These are phyloP conservation scores for Phalanger gymnotis DNA, from an alignment of 2,797 vertebrate genomes.

Conservation along the genomic window DNA sequence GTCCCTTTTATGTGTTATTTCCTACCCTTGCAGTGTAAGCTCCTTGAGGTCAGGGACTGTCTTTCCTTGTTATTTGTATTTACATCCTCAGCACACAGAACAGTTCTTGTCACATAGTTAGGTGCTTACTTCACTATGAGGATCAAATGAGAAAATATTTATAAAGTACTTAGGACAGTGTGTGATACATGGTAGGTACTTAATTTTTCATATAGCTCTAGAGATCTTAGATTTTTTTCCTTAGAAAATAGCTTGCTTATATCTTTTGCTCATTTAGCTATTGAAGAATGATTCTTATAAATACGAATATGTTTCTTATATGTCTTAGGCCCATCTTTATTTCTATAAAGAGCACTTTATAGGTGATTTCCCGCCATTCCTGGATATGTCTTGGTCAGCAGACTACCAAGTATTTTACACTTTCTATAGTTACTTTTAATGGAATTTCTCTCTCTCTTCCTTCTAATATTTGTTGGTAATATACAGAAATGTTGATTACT, in stretches of 20 bases:
- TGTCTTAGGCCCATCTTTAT: not conserved
- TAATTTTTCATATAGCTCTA: too few species aligned
- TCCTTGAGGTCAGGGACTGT: not conserved
- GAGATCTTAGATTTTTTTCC: too few species aligned
- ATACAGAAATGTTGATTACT: not conserved
- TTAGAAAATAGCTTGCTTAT: too few species aligned
- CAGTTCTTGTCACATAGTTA: not conserved
- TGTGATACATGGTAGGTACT: not conserved
- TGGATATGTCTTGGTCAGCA: not conserved
- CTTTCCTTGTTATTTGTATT: not conserved
- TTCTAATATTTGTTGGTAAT: not conserved
- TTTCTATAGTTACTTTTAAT: not conserved
- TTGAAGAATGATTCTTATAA: too few species aligned
- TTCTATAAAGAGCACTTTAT: not conserved
- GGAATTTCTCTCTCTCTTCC: not conserved
- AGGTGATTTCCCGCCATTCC: not conserved
- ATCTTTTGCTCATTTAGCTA: too few species aligned
- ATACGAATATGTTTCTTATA: too few species aligned
- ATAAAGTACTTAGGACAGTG: not conserved
- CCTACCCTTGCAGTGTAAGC: too few species aligned
- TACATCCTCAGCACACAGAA: not conserved
- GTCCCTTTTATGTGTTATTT: not conserved
- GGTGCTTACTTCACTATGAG: not conserved
- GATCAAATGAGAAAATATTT: not conserved
- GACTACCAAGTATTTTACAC: not conserved